Conservation (phyloP, 2,888 invertebrate species). For the Allolobophora icterica region DNA sequence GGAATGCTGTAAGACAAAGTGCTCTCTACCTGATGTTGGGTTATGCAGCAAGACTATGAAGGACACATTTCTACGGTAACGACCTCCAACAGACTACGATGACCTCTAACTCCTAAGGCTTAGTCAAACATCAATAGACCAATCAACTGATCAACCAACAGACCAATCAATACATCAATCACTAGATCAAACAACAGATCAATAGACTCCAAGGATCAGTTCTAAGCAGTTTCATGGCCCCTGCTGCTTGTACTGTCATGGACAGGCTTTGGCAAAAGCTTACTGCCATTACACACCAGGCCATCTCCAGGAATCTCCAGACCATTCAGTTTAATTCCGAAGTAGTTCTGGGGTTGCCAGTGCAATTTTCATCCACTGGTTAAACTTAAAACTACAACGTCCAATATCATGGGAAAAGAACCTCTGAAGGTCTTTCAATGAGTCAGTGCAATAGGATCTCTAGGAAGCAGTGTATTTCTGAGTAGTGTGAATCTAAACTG, state of each 20-base stretch:
- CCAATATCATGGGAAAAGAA: background rate
- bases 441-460: background rate
- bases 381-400: background rate
- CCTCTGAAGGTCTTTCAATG: background rate
- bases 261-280: no score
- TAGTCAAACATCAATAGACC: no score
- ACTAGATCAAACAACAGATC: no score
- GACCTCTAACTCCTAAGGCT: background rate
- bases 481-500: background rate
- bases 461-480: background rate
- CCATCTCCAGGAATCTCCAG: background rate
- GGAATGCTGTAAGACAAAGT: no score
- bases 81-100: background rate
- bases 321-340: background rate
- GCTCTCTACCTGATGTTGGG: background rate
- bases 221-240: background rate
- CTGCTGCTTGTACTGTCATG: background rate
- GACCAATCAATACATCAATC: no score
- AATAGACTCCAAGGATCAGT: background rate
- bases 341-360: background rate
- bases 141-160: no score
- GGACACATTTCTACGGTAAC: background rate
- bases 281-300: background rate
- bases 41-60: background rate
- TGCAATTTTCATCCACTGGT: background rate